Evolutionary conservation across 1,140 invertebrate species (phyloP), one percentile per base, ranked within the genome.

Genomic region (Patella vulgata): DNA sequence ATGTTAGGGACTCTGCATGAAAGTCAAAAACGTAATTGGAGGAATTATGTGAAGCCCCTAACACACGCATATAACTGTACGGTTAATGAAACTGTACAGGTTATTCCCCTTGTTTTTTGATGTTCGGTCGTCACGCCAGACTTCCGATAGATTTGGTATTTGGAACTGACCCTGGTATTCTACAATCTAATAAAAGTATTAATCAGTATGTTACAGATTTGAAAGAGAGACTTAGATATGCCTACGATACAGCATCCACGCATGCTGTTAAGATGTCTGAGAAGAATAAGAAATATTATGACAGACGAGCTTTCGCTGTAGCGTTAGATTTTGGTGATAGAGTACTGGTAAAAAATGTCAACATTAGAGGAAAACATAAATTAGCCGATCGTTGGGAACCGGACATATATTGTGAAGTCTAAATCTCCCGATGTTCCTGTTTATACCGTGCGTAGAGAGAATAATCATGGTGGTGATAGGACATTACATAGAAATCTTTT

Each of bases 1-100:
- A 66, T 70, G 58, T 40, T 70, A 25, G 52, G 68, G 1, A 58
- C 52, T 33, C 46, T 66, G 19, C 48, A 66, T 19, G 36, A 58
- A 19, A 19, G 50, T 5, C 23, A 58, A 31, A 70, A 62, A 27
- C 8, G 8, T 27, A 31, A 56, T 31, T 59, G 57, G 56, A 57
- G 14, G 25, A 47, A 28, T n/a, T 17, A 28, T 43, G 44, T 65
- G 5, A 33, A 40, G 23, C 30, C 39, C 21, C 9, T 63, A 12
- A 31, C 39, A 31, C 60, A 63, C 25, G 60, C 60, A 11, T 66
- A 66, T 28, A 66, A 66, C 43, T 52, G 57, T 40, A 60, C 57
- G 19, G 36, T 48, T 17, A 40, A 64, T 59, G 27, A 51, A 11
- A 44, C n/a, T n/a, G 42, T 21, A 64, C 53, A 39, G 46, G 55